phyloP scores from a whole-genome alignment of 2,113 vertebrate genomes.

The Mesoclemmys tuberculata region DNA sequence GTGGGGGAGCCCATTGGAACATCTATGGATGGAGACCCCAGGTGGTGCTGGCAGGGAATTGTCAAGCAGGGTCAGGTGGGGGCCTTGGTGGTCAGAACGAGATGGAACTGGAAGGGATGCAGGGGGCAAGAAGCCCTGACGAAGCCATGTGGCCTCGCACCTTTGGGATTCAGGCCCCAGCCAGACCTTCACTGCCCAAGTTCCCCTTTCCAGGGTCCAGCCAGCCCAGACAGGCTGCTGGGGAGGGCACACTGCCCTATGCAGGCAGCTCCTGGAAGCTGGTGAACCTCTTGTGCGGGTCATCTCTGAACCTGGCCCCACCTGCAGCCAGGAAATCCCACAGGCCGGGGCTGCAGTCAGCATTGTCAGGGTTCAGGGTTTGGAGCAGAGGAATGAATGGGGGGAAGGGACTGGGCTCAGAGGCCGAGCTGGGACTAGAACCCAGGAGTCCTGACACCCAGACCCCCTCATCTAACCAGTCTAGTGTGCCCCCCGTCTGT shows the following conservation, averaged over 20 bases:
- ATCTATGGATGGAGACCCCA: not conserved
- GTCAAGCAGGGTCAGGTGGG: not conserved
- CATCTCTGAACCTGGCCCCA: too few species aligned
- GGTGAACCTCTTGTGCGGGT: not conserved
- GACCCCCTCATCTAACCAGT: too few species aligned
- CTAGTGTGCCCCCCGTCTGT: not conserved
- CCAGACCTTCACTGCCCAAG: not conserved
- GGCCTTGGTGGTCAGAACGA: not conserved
- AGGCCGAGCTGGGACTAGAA: not conserved
- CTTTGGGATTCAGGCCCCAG: not conserved
- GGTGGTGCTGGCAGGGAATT: not conserved
- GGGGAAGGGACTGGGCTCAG: not conserved
- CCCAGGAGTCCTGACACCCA: not conserved
- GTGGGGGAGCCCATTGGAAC: not conserved
- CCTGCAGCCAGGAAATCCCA: not conserved
- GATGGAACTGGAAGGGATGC: not conserved
- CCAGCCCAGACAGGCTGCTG: not conserved
- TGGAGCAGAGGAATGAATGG: not conserved
- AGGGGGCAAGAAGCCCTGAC: not conserved
- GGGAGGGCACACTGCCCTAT: not conserved
- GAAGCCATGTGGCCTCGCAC: not conserved
- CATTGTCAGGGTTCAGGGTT: not conserved
- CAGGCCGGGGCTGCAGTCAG: not conserved
- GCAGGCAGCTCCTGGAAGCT: not conserved
- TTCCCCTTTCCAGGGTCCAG: not conserved